Base-by-base conservation (phyloP, 1,140 invertebrate genomes). In the Drosophila quadrilineata region DNA sequence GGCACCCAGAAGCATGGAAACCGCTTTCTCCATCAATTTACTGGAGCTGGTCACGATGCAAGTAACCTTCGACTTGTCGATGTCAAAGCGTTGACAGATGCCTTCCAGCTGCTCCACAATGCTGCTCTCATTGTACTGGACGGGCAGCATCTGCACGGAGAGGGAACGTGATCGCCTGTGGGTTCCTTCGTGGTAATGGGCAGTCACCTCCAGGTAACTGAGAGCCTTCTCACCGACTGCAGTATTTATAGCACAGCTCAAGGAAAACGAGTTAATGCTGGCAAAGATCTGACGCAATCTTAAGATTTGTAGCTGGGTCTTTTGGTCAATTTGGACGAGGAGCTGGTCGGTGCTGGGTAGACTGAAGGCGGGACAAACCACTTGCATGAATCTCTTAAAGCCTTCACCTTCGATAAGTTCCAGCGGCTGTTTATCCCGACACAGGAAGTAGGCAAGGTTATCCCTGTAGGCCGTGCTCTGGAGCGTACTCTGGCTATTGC, bases 401-500 rank as follows among this genome's bases (percentile, higher is more conserved):
- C 71, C 71, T 5, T 71, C 69, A 3, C 67, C 67, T 3, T 24
- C 2, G 2, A 68, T 58, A 2, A 63, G 24, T 1, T 49, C 8
- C 16, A 68, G 5, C 0, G 63, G 53, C 6, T 71, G 69, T 3
- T 57, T 62, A 26, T 75, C 71, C 8, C 40, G 57, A 4, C 71
- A 75, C 2, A 75, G 46, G 45, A 75, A 75, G n/a, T 58, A 75
- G 1, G 69, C 71, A 10, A 75, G 21, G 0, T 38, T 29, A 5
- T 68, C 59, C 31, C 29, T 24, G 1, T 54, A 45, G 4, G 2
- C 2, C 2, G n/a, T 8, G 16, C 14, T 52, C 2, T 26, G 35
- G 9, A 5, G 8, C n/a, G n/a, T n/a, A 31, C n/a, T 38, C 28
- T 43, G 50, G 3, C n/a, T 19, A 49, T 50, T 38, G 17, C 56